Conservation (phyloP, 2,113 vertebrate genomes). For the Embiotoca jacksoni region DNA sequence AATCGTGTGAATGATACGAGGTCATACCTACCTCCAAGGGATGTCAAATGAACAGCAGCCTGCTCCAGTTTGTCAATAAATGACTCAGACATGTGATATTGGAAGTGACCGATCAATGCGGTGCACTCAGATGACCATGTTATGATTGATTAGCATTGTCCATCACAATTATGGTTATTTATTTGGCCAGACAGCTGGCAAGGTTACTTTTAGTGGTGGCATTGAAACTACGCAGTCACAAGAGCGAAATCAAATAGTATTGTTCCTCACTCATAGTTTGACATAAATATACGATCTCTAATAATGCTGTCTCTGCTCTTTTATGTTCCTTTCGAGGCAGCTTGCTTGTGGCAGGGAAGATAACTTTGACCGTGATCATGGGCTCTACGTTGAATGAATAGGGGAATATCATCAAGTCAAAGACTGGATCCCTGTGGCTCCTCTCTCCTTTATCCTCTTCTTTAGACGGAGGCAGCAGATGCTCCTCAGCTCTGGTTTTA, state of each 20-base stretch:
- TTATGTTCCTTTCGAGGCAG: not conserved
- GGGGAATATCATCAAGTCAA: constrained; percentile 66
- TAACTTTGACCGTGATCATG: constrained; percentile 51
- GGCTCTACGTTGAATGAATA: constrained; percentile 22
- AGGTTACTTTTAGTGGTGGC: too few species aligned
- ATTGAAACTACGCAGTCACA: too few species aligned
- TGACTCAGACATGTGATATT: constrained; percentile 54
- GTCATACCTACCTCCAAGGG: constrained; percentile 66
- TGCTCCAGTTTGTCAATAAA: constrained; percentile 59
- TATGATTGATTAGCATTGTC: constrained; percentile 63
- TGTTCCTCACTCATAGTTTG: not conserved
- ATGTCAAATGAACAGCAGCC: constrained; percentile 47
- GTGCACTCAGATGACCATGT: constrained; percentile 38
- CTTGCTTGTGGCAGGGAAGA: not conserved
- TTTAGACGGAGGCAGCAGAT: constrained; percentile 76
- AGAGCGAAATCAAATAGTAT: not conserved
- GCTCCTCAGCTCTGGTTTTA: constrained; percentile 72
- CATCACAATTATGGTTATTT: constrained; percentile 38
- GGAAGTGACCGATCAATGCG: constrained; percentile 68
- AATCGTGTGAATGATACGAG: constrained; percentile 13
- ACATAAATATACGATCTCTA: not conserved
- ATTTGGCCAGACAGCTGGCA: constrained; percentile 27
- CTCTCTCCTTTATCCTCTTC: constrained; percentile 58
- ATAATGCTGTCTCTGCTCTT: not conserved
- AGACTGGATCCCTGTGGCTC: constrained; percentile 58